Evolutionary conservation across 2,113 vertebrate genomes (phyloP).

Genomic region (Mastomys coucha): DNA sequence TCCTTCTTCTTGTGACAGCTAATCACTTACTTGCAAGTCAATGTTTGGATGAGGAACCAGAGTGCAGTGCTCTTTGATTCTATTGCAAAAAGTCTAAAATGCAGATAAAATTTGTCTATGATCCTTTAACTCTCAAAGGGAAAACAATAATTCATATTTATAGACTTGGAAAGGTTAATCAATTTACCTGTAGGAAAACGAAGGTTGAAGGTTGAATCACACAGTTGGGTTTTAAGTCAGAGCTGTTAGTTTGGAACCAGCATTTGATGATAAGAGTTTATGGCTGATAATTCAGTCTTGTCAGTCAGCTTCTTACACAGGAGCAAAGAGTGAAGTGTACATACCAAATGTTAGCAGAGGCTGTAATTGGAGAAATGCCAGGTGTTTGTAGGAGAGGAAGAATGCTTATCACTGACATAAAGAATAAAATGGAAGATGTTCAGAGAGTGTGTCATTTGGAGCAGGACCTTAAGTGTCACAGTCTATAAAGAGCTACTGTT

Average conservation of each 20-base stretch:
- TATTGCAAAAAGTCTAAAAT: neutral
- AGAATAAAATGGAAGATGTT: neutral
- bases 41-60: neutral
- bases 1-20: neutral
- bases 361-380: neutral
- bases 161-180: neutral
- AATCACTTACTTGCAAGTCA: neutral
- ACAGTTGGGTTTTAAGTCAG: neutral
- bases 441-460: neutral
- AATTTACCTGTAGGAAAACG: neutral
- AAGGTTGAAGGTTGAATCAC: neutral
- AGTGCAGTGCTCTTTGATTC: neutral
- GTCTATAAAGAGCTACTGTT: neutral
- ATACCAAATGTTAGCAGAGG: neutral
- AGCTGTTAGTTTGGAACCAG: neutral
- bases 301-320: neutral
- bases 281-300: neutral
- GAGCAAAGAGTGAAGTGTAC: neutral
- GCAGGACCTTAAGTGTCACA: neutral
- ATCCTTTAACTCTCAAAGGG: neutral
- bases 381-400: neutral
- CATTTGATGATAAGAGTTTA: neutral
- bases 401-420: neutral
- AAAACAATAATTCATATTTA: neutral
- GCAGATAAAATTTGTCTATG: neutral